Base-by-base conservation (phyloP, 2,888 invertebrate species). In the Lasioglossum villosulum region DNA sequence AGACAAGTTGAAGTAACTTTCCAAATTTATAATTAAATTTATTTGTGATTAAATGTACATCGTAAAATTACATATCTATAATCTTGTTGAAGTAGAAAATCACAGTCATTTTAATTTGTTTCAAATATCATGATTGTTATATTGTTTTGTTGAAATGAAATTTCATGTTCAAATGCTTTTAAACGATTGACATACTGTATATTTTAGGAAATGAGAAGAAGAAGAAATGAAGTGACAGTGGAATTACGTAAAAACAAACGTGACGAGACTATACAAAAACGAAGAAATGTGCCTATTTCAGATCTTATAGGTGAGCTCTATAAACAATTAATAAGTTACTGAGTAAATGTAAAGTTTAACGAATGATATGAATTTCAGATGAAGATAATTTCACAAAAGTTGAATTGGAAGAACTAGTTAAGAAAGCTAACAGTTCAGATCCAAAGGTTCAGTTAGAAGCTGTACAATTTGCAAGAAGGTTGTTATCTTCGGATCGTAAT, bases 231-330 rank as follows among this genome's bases (percentile, higher is more conserved):
- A 96, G 98, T 99, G 82, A 99, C 99, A 91, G 98, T 99, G 78
- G 99, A 99, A 95, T 96, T 99, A 90, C 97, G 99, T 91, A 99
- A 99, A 97, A 99, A 98, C 95, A 99, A 99, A 96, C 96, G 99
- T 90, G 99, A 99, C 94, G 99, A 99, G 96, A 98, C 99, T 23
- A 96, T 99, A 91, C 97, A 98, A 92, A 99, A 99, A 95, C 97
- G 99, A 93, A 97, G 99, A 93, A 99, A 99, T 96, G 99, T 99
- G 86, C 99, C 99, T 83, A 96, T 97, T 91, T 96, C 97, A 93
- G 99, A 99, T 95, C 98, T 98, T 30, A 97, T 97, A 89, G 96
- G 96, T 95, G 95, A 95, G 87, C 81, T 71, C 74, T 59, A 34
- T 63, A 30, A 30, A 34, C 14, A 59, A 8, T 14, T 1, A 30